phyloP scores from a whole-genome alignment of 2,113 vertebrate species.

The Callipepla squamata region DNA sequence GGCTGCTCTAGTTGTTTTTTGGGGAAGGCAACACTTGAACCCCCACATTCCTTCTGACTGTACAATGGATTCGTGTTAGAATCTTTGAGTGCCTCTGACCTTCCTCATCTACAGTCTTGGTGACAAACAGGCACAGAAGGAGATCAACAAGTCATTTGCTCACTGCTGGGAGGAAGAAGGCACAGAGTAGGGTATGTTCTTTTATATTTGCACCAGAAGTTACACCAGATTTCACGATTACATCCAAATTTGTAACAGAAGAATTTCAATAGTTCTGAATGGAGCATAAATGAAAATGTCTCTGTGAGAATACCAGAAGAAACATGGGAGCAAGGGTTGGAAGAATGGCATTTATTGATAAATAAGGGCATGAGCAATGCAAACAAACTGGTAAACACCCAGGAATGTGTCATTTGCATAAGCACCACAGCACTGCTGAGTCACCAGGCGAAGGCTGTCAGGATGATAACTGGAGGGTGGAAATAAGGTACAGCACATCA shows the following conservation, averaged over 20 bases:
- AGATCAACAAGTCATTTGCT: neutral
- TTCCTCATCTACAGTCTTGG: neutral
- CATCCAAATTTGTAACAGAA: neutral
- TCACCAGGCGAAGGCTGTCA: neutral
- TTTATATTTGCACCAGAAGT: neutral
- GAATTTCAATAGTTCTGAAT: neutral
- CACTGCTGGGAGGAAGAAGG: neutral
- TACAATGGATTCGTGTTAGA: neutral
- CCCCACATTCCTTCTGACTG: neutral
- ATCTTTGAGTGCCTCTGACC: neutral
- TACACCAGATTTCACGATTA: neutral
- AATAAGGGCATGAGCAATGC: neutral
- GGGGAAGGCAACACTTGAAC: neutral
- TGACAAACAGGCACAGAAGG: neutral
- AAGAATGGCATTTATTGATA: neutral
- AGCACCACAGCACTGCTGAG: neutral
- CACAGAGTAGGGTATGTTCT: neutral
- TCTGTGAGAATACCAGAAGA: accelerated
- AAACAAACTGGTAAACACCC: neutral
- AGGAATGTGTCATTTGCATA: conserved; percentile 23
- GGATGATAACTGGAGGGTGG: neutral
- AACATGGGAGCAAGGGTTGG: neutral
- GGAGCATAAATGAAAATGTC: neutral
- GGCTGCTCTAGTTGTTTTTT: neutral
- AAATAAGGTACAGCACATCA: neutral